Evolutionary conservation across 2,113 vertebrate genomes (phyloP).

Genomic region (Malaclemys terrapin): DNA sequence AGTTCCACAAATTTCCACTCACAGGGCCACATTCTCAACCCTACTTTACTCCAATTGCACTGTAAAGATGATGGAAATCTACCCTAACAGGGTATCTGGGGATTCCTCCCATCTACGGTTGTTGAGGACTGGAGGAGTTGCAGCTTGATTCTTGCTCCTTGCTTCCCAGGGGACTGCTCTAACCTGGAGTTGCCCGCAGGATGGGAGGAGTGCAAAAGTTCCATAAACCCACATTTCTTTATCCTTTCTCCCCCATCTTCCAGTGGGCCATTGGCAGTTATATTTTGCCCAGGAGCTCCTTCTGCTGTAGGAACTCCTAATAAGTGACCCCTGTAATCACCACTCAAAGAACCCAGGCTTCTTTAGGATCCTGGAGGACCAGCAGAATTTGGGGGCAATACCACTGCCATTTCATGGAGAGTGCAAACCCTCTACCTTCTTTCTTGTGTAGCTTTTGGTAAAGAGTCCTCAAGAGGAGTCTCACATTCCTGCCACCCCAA

Average conservation of each 20-base stretch:
- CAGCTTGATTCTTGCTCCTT: fast-evolving
- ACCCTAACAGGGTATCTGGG: fast-evolving
- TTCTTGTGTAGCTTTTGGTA: not conserved
- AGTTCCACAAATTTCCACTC: not conserved
- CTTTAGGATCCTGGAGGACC: not conserved
- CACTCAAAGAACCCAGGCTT: not conserved
- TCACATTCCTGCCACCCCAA: not conserved
- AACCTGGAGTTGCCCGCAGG: fast-evolving
- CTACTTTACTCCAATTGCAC: fast-evolving
- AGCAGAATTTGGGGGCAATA: not conserved
- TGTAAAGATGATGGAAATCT: not conserved
- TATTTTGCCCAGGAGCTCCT: not conserved
- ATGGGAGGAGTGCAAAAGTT: not conserved
- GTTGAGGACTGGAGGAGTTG: fast-evolving
- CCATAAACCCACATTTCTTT: not conserved
- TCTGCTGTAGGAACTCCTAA: not conserved
- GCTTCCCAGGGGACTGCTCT: not conserved
- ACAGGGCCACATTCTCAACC: fast-evolving
- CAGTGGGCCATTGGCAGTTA: not conserved
- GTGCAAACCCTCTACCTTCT: not conserved
- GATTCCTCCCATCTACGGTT: fast-evolving
- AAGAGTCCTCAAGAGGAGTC: not conserved
- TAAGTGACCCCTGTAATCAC: not conserved
- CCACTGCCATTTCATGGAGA: not conserved
- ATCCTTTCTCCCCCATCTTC: not conserved